phyloP scores from a whole-genome alignment of 2,888 invertebrate species.

The Cecidostiba fungosa region DNA sequence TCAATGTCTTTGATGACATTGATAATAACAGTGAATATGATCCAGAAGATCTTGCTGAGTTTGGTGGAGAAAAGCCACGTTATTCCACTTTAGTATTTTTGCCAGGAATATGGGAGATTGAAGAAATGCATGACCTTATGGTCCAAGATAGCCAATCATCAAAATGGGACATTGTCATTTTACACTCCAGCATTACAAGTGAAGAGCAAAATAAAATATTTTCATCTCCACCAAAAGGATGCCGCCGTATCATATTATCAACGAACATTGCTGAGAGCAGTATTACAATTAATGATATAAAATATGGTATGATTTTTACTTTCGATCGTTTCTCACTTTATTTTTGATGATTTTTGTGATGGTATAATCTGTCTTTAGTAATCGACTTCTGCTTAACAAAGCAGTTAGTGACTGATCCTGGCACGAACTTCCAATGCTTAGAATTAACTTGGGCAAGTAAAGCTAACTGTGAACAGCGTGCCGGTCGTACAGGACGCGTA shows the following conservation, averaged over 20 bases:
- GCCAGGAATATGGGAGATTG: slow-evolving; percentile 93
- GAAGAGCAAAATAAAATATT: slow-evolving; percentile 89
- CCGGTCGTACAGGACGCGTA: slow-evolving; percentile 95
- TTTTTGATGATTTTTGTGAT: neutral
- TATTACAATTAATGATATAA: slow-evolving; percentile 93
- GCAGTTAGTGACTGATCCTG: slow-evolving; percentile 87
- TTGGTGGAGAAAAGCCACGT: slow-evolving; percentile 76
- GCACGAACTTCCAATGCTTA: slow-evolving; percentile 90
- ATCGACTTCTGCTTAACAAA: slow-evolving; percentile 97
- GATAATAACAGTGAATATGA: slow-evolving; percentile 74
- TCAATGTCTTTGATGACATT: slow-evolving; percentile 85
- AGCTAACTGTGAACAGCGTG: slow-evolving; percentile 93
- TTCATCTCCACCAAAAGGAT: slow-evolving; percentile 82
- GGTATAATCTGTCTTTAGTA: slow-evolving; percentile 82
- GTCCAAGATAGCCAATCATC: slow-evolving; percentile 65
- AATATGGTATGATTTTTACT: slow-evolving; percentile 84
- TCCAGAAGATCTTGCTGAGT: slow-evolving; percentile 75
- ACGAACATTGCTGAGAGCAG: slow-evolving; percentile 97
- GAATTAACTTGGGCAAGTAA: slow-evolving; percentile 94
- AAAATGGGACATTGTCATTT: slow-evolving; percentile 83
- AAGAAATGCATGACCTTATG: slow-evolving; percentile 83
- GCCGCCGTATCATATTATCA: slow-evolving; percentile 92
- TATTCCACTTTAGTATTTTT: slow-evolving; percentile 93
- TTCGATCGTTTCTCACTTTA: slow-evolving; percentile 40
- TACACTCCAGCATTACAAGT: slow-evolving; percentile 90